Base-by-base conservation (phyloP, 2,888 invertebrate genomes). In the Cryptus viduatorius region DNA sequence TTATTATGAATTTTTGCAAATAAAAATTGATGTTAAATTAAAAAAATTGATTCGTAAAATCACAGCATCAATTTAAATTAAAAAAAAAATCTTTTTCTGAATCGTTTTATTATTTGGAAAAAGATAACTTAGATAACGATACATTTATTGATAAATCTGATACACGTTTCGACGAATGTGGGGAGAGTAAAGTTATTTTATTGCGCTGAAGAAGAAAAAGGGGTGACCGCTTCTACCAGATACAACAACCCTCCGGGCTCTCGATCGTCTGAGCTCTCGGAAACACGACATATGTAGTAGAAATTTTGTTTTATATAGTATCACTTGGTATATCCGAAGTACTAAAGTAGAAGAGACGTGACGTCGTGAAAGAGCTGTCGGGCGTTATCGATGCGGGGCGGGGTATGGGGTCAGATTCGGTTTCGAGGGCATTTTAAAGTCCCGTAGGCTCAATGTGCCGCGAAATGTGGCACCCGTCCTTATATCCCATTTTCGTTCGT, bases 361-460 rank as follows among this genome's bases (percentile, higher is more conserved):
- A 82, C 71, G 72, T 76, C 68, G 86, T 79, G 79, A 86, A 84
- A 83, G 76, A 79, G 61, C 64, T 44, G 64, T 68, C 73, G 48
- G 78, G 61, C 75, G 79, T 77, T 81, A 65, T 77, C 82, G 79
- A 79, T 59, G 79, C 79, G 65, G 64, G 65, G 72, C 68, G 65
- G 37, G 67, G 59, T 61, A 64, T 59, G 82, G 85, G 87, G 87
- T 88, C 88, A 87, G 88, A 87, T 86, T 87, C 77, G 75, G 87
- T 82, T 86, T 76, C 76, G 82, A 82, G 84, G 77, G 86, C 89
- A 90, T 90, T 92, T 92, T 91, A 90, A 92, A 92, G 89, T 91
- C 91, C 78, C 90, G 88, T 89, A 82, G 89, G 88, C 87, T 91
- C 92, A 92, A 92, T 92, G 92, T 92, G 89, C 90, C 92, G 92